Conservation (phyloP, 2,113 vertebrate species). For the Erinaceus europaeus region DNA sequence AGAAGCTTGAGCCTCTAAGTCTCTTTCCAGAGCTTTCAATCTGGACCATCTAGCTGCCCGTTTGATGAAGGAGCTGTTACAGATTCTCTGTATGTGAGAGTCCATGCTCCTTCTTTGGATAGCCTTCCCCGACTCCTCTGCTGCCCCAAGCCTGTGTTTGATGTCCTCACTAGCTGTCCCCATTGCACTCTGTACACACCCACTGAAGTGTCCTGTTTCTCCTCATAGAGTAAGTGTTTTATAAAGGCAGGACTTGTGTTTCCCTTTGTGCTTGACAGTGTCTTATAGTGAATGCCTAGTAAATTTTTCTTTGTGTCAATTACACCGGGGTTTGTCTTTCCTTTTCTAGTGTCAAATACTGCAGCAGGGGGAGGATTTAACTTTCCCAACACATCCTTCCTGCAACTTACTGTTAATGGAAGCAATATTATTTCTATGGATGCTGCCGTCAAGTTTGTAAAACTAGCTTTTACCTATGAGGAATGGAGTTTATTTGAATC, state of each 20-base stretch:
- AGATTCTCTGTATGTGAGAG: not conserved
- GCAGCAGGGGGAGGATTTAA: constrained; percentile 24
- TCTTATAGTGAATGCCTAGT: not conserved
- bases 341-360: constrained; percentile 48
- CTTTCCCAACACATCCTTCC: constrained; percentile 47
- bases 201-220: not conserved
- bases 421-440: constrained; percentile 84
- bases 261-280: not conserved
- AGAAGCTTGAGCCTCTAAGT: not conserved
- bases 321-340: not conserved
- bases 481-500: constrained; percentile 87
- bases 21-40: not conserved
- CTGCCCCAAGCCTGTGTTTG: not conserved
- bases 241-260: not conserved
- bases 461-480: constrained; percentile 91
- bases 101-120: not conserved
- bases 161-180: not conserved
- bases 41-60: not conserved
- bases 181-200: not conserved
- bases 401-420: constrained; percentile 55
- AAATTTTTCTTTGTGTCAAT: not conserved
- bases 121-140: not conserved
- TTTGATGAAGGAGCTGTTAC: not conserved
- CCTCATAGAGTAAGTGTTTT: not conserved
- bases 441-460: constrained; percentile 89